Evolutionary conservation across 2,797 vertebrate genomes (phyloP).

Genomic region (Yasuhikotakia modesta): DNA sequence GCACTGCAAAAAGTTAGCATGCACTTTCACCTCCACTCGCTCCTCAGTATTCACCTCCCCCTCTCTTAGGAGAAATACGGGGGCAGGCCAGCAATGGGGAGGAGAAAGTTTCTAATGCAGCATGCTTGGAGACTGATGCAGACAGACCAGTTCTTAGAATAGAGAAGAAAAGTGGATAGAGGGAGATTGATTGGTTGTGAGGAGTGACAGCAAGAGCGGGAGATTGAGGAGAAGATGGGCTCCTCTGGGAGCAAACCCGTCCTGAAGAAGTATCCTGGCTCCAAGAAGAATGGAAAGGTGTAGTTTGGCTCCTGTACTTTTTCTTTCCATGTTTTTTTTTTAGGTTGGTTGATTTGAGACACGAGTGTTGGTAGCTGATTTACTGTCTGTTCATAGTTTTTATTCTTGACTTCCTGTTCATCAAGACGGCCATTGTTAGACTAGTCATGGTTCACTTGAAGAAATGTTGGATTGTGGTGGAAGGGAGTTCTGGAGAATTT

Average conservation of each 20-base stretch:
- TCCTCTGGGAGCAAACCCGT: conserved; percentile 53
- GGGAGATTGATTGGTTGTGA: conserved; percentile 12
- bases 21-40: too few species aligned
- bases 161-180: conserved; percentile 23
- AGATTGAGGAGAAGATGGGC: conserved; percentile 52
- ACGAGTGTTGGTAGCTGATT: not conserved
- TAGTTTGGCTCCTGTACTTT: not conserved
- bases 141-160: conserved; percentile 52
- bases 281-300: conserved; percentile 50
- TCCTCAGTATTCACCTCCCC: not conserved
- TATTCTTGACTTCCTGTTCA: conserved; percentile 12
- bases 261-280: conserved; percentile 22
- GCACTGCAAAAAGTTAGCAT: too few species aligned
- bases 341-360: not conserved
- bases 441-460: not conserved
- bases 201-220: conserved; percentile 23
- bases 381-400: not conserved
- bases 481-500: not conserved
- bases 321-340: not conserved
- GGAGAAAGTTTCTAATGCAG: conserved; percentile 40
- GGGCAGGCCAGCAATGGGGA: conserved; percentile 20
- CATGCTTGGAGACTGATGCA: conserved; percentile 36
- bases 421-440: not conserved
- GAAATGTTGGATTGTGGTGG: not conserved
- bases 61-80: conserved; percentile 41